These are phyloP conservation scores for Argynnis bischoffii DNA, from an alignment of 2,888 invertebrate genomes.

Conservation along the genomic window DNA sequence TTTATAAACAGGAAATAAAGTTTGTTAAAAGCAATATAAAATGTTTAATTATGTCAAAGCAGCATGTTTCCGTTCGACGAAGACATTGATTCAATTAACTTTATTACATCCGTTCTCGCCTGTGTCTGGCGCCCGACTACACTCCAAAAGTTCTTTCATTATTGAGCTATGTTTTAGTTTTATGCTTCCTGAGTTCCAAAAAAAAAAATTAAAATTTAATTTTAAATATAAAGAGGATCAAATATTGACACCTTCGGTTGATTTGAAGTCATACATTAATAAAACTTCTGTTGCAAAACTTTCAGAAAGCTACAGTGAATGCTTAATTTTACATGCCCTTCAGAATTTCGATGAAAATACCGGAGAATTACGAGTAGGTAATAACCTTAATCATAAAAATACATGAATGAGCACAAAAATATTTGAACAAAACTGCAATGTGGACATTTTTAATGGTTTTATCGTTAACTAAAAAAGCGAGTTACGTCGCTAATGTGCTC, in stretches of 20 bases:
- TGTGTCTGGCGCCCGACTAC: not conserved
- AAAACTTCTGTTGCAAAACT: too few species aligned
- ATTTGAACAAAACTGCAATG: slow-evolving; percentile 13
- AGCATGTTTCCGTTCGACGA: slow-evolving; percentile 22
- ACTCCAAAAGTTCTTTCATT: not conserved
- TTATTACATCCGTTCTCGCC: slow-evolving; percentile 35
- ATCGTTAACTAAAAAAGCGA: slow-evolving; percentile 30
- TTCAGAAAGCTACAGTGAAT: too few species aligned
- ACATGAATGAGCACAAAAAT: slow-evolving; percentile 9
- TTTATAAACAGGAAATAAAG: too few species aligned
- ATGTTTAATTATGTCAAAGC: slow-evolving; percentile 27
- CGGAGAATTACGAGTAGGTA: too few species aligned
- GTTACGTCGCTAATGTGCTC: slow-evolving; percentile 38
- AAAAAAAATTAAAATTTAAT: too few species aligned
- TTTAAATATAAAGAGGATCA: too few species aligned
- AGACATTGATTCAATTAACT: slow-evolving; percentile 41
- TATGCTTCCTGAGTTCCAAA: not conserved
- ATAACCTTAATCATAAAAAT: not conserved
- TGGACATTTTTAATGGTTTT: slow-evolving; percentile 31
- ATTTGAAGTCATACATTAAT: too few species aligned
- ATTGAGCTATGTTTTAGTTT: not conserved
- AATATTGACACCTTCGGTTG: too few species aligned
- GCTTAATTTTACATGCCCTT: too few species aligned
- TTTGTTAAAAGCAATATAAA: slow-evolving; percentile 3
- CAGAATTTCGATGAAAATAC: too few species aligned